Evolutionary conservation across 1,140 invertebrate species (phyloP).

Genomic region (Planococcus citri): DNA sequence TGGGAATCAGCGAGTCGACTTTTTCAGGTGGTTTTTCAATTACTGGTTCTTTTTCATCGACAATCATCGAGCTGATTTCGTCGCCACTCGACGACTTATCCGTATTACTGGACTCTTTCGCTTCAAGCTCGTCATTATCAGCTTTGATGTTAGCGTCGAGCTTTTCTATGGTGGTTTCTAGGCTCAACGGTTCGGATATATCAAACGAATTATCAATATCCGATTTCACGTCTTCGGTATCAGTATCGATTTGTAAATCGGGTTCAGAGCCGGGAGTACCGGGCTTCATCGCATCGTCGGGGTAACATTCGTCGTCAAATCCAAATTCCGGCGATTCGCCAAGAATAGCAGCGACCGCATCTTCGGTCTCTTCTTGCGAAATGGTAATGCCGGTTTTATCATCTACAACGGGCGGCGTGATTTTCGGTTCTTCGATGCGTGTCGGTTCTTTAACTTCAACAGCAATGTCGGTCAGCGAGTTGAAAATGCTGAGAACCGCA

Average conservation of each 20-base stretch:
- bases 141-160: slow-evolving; percentile 26
- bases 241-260: slow-evolving; percentile 73
- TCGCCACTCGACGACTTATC: neutral
- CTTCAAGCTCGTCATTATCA: slow-evolving; percentile 5
- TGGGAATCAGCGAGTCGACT: neutral
- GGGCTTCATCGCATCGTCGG: slow-evolving; percentile 65
- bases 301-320: slow-evolving; percentile 40
- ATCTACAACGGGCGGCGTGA: slow-evolving; percentile 38
- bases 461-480: slow-evolving; percentile 34
- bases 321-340: slow-evolving; percentile 65
- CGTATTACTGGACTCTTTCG: neutral
- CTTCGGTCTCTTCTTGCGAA: slow-evolving; percentile 83
- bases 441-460: slow-evolving; percentile 30
- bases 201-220: neutral
- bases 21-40: neutral
- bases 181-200: neutral
- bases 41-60: neutral
- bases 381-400: slow-evolving; percentile 71
- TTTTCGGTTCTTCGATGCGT: slow-evolving; percentile 29
- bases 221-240: slow-evolving; percentile 55
- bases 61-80: neutral
- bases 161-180: slow-evolving; percentile 15
- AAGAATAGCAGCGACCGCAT: slow-evolving; percentile 73
- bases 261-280: slow-evolving; percentile 72
- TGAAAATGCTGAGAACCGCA: slow-evolving; percentile 60